These are phyloP conservation scores for Tillus elongatus DNA, from an alignment of 2,888 invertebrate genomes.

Conservation along the genomic window DNA sequence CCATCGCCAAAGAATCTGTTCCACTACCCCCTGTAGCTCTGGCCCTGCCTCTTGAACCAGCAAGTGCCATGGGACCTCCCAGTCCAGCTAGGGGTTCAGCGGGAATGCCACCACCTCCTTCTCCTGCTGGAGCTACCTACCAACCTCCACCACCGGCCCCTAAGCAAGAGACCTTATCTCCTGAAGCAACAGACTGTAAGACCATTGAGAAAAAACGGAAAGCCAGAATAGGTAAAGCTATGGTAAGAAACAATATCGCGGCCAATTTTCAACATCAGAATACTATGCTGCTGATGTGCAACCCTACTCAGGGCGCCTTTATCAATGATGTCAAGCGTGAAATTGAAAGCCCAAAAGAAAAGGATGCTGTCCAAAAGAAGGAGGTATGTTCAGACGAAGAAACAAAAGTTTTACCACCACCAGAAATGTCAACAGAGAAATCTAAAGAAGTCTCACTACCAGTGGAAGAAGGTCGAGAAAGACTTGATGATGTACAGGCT, in stretches of 20 bases:
- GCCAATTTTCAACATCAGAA: conserved; percentile 45
- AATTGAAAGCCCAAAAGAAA: conserved; percentile 40
- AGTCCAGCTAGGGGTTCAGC: conserved; percentile 62
- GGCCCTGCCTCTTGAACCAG: conserved; percentile 44
- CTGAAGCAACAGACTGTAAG: conserved; percentile 25
- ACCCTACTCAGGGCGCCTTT: conserved; percentile 28
- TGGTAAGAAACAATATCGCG: conserved; percentile 57
- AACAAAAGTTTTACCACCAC: background rate
- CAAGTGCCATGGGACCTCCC: conserved; percentile 51
- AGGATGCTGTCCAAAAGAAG: conserved; percentile 22
- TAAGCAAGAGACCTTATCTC: conserved; percentile 26
- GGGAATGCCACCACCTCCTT: conserved; percentile 55
- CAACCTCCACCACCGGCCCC: conserved; percentile 30
- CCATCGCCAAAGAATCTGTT: conserved; percentile 39
- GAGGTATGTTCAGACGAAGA: conserved; percentile 4
- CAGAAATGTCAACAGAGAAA: conserved; percentile 7
- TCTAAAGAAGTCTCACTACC: too few species aligned
- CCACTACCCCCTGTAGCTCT: conserved; percentile 43
- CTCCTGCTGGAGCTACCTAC: conserved; percentile 44
- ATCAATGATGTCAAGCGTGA: conserved; percentile 37
- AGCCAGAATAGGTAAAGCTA: conserved; percentile 55
- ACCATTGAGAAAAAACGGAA: conserved; percentile 40
- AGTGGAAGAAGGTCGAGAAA: too few species aligned
- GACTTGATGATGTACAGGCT: conserved; percentile 11
- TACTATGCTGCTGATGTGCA: conserved; percentile 45